Percentiles rank a stretch among this genome's conserved stretches.
phyloP scores from a whole-genome alignment of 2,888 invertebrate genomes.

The Dryocosmus kuriphilus region DNA sequence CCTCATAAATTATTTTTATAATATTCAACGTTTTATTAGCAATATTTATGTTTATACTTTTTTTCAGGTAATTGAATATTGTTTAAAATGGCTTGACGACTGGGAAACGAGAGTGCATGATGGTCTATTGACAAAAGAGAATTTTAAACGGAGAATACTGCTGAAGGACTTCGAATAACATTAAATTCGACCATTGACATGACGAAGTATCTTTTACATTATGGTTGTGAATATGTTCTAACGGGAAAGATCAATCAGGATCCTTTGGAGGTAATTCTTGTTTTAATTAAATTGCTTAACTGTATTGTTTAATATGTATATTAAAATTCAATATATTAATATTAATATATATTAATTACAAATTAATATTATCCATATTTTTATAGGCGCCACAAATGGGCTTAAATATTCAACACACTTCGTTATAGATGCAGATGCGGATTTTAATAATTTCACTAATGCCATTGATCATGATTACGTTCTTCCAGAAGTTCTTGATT shows the following conservation, averaged over 20 bases:
- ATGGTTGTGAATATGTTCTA: slow-evolving; percentile 46
- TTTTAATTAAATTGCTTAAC: background rate
- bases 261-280: slow-evolving; percentile 54
- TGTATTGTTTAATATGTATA: background rate
- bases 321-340: background rate
- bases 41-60: slow-evolving; percentile 18
- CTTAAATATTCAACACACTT: too few relatives aligned
- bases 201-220: slow-evolving; percentile 45
- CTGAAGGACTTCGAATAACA: slow-evolving; percentile 55
- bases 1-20: too few relatives aligned
- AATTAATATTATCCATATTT: background rate
- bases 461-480: too few relatives aligned
- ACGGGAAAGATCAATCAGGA: slow-evolving; percentile 59
- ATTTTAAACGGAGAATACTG: slow-evolving; percentile 43
- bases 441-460: too few relatives aligned
- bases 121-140: background rate
- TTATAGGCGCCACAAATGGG: too few relatives aligned
- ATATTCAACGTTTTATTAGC: background rate
- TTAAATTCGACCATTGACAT: slow-evolving; percentile 52
- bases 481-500: too few relatives aligned
- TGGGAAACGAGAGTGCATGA: slow-evolving; percentile 34
- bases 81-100: slow-evolving; percentile 37
- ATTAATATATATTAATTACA: too few relatives aligned
- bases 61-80: slow-evolving; percentile 39
- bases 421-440: too few relatives aligned